Base-by-base conservation (phyloP, 2,888 invertebrate species). In the Cepaea hortensis region DNA sequence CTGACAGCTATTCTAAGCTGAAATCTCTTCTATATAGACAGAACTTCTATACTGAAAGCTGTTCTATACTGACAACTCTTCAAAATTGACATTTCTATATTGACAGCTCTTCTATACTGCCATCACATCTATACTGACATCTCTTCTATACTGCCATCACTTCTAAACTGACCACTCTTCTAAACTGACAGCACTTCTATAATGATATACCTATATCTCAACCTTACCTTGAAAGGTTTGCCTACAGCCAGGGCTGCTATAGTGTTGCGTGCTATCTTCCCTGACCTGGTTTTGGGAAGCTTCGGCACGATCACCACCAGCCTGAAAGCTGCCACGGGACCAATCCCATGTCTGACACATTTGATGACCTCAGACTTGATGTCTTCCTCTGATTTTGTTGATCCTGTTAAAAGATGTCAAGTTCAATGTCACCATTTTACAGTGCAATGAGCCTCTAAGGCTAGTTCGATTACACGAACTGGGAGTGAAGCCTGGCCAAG, bases 241-340 rank as follows among this genome's bases (percentile, higher is more conserved):
- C 97, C 97, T 83, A 96, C 96, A 3, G 98, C 98, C 92, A 98
- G 95, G 92, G 97, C 97, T 0, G 97, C 96, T 90, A 98, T 97
- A 0, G 97, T 96, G 93, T 97, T 97, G 68, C 98, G 95, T 50
- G 97, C 95, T n/a, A 96, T 96, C 95, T 97, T 97, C 61, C 97
- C 97, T 1, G 98, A 98, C 84, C 98, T 96, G 0, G 98, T 98
- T 87, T 97, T 96, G 0, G 98, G 98, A 75, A 98, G 94, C 0
- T 96, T 97, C 23, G 96, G 96, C 0, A 98, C 97, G 0, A 97
- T 96, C 0, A 96, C 96, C 0, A 97, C 97, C 90, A 97, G 95
- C 89, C 97, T 96, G 94, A 98, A 98, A 0, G 97, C 96, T 1
- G 98, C 98, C 11, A 98, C 98, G 0, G 98, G 98, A 0, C 98